Base-by-base conservation (phyloP, 2,888 invertebrate species). In the Saturnia pavonia region DNA sequence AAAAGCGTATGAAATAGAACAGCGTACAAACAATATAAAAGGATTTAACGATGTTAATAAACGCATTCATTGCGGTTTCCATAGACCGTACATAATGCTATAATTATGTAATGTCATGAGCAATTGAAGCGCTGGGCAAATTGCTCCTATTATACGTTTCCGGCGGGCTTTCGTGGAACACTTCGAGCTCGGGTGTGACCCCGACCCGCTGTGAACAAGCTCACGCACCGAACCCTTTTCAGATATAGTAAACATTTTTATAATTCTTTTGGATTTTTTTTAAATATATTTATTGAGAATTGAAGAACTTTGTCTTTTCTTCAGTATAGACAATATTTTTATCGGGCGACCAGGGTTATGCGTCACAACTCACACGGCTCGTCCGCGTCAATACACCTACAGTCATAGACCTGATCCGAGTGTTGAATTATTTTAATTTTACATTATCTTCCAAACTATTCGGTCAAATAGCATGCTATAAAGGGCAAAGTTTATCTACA, bases 131-230 rank as follows among this genome's bases (percentile, higher is more conserved):
- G 81, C 80, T 80, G 78, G 74, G 78, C 73, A 77, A 84, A 80
- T 80, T 84, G 80, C 80, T 73, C 71, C 80, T 77, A 84, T 85
- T 83, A 76, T 73, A 74, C 73, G 79, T 80, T 87, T 89, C 89
- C 90, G 88, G 84, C 73, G 81, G 80, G 74, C 77, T 88, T 89
- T 84, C 85, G 82, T 73, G 82, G 87, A 88, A 88, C 79, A 73
- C 79, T 54, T 78, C 80, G 78, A 77, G 74, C 70, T 60, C 34
- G 40, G 42, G 8, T 48, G 51, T 68, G 48, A 51, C 34, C 68
- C 45, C 48, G 68, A 65, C 65, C 65, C 40, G 65, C 40, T 40
- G 65, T 65, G 19, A 40, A 40, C 65, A 60, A 60, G 40, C 65
- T 40, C 65, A 65, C 65, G 65, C 65, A 65, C 65, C 34, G 65